These are phyloP conservation scores for Coregonus sp. DNA, from an alignment of 2,797 vertebrate genomes.

Conservation along the genomic window DNA sequence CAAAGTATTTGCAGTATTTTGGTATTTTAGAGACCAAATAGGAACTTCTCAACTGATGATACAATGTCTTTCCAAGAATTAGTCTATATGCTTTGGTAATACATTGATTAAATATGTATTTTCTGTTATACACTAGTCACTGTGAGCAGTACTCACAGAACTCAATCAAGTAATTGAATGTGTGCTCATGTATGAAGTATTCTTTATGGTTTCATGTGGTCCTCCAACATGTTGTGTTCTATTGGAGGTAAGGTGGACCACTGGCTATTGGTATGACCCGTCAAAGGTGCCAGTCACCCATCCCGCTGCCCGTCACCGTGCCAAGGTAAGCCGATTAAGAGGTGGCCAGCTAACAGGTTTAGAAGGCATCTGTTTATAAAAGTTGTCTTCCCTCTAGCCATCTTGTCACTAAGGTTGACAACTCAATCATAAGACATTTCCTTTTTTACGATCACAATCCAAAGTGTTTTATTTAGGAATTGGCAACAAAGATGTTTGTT, in stretches of 20 bases:
- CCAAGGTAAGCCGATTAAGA: conserved; percentile 82
- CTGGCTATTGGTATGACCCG: conserved; percentile 65
- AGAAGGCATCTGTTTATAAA: conserved; percentile 74
- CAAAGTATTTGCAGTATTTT: no score
- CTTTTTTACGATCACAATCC: conserved; percentile 53
- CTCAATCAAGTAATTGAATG: conserved; percentile 24
- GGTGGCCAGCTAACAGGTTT: conserved; percentile 77
- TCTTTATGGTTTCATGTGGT: conserved; percentile 60
- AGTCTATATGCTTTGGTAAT: neutral
- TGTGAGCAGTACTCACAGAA: neutral
- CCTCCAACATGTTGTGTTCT: conserved; percentile 66
- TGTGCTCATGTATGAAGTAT: conserved; percentile 50
- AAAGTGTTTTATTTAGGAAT: conserved; percentile 5
- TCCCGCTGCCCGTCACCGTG: conserved; percentile 56
- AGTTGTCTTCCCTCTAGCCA: conserved; percentile 33
- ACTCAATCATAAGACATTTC: conserved; percentile 60
- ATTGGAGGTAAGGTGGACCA: conserved; percentile 46
- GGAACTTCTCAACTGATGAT: neutral
- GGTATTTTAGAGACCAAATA: neutral
- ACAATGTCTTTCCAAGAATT: neutral
- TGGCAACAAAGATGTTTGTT: conserved; percentile 1
- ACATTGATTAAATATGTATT: neutral
- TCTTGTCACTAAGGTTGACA: conserved; percentile 47
- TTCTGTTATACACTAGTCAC: neutral
- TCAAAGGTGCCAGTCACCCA: conserved; percentile 15